Conservation (phyloP, 2,888 invertebrate species). For the Acholoe squamosa region DNA sequence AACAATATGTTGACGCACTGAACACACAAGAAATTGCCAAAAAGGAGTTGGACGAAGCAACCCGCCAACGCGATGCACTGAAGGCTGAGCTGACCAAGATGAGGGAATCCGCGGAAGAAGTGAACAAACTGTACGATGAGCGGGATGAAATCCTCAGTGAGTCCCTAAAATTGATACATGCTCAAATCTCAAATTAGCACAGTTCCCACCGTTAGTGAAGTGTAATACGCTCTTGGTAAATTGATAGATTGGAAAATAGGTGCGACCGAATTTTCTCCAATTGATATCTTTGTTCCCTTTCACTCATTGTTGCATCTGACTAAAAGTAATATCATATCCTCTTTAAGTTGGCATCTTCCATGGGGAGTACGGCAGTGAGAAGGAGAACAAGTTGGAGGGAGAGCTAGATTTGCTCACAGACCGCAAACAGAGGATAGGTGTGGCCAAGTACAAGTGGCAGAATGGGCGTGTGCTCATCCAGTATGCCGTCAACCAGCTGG, state of each 20-base stretch:
- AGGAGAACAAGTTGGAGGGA: slow-evolving; percentile 84
- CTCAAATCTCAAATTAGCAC: too few species aligned
- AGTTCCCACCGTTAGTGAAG: too few species aligned
- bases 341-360: slow-evolving; percentile 84
- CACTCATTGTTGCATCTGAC: too few species aligned
- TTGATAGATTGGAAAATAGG: too few species aligned
- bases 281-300: too few species aligned
- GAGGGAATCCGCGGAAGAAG: slow-evolving; percentile 80
- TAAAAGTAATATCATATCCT: neutral
- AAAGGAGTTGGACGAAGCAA: slow-evolving; percentile 81
- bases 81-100: slow-evolving; percentile 79
- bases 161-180: too few species aligned
- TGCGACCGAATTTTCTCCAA: too few species aligned
- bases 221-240: too few species aligned
- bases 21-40: slow-evolving; percentile 83
- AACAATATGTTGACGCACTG: slow-evolving; percentile 83
- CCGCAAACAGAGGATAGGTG: slow-evolving; percentile 84
- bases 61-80: slow-evolving; percentile 79
- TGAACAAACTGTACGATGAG: slow-evolving; percentile 83
- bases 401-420: slow-evolving; percentile 84
- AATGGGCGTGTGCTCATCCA: slow-evolving; percentile 84
- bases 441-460: slow-evolving; percentile 85
- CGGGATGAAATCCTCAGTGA: slow-evolving; percentile 84
- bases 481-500: slow-evolving; percentile 84
- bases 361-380: slow-evolving; percentile 85